Evolutionary conservation across 2,888 invertebrate species (phyloP).

Genomic region (Diaperis boleti): DNA sequence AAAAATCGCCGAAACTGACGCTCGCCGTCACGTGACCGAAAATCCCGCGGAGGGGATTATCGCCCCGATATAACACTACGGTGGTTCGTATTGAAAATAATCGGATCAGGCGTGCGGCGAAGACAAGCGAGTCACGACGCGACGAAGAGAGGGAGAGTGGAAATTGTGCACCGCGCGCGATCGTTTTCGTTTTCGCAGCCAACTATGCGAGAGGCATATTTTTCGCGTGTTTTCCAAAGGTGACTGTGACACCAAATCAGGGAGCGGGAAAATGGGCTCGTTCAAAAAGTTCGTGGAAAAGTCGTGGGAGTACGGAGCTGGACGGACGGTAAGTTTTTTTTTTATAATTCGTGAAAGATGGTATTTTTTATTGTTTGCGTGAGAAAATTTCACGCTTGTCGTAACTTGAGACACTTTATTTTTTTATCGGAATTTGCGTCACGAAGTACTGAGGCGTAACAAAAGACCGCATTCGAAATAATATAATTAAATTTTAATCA

Average conservation of each 20-base stretch:
- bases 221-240: slow-evolving; percentile 35
- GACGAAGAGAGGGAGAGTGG: slow-evolving; percentile 20
- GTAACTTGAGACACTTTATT: too few relatives aligned
- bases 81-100: neutral
- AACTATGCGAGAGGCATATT: slow-evolving; percentile 41
- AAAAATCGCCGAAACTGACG: too few relatives aligned
- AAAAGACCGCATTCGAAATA: too few relatives aligned
- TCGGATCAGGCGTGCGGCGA: slow-evolving; percentile 19
- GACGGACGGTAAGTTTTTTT: slow-evolving; percentile 52
- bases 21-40: slow-evolving; percentile 7
- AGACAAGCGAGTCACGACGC: slow-evolving; percentile 14
- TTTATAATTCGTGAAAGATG: too few relatives aligned
- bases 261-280: slow-evolving; percentile 29
- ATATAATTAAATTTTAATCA: too few relatives aligned
- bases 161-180: slow-evolving; percentile 33
- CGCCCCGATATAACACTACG: slow-evolving; percentile 12
- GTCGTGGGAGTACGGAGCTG: slow-evolving; percentile 55
- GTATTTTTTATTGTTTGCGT: too few relatives aligned
- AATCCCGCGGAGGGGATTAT: slow-evolving; percentile 9
- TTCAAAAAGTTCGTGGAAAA: slow-evolving; percentile 49
- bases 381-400: too few relatives aligned
- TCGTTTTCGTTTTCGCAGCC: slow-evolving; percentile 43
- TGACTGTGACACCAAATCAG: slow-evolving; percentile 9
- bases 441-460: too few relatives aligned
- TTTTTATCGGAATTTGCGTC: too few relatives aligned